A percentile compares a stretch with the other conserved stretches of the same genome.
These are phyloP conservation scores for Volucella inanis DNA, from an alignment of 2,888 invertebrate genomes.

Conservation along the genomic window DNA sequence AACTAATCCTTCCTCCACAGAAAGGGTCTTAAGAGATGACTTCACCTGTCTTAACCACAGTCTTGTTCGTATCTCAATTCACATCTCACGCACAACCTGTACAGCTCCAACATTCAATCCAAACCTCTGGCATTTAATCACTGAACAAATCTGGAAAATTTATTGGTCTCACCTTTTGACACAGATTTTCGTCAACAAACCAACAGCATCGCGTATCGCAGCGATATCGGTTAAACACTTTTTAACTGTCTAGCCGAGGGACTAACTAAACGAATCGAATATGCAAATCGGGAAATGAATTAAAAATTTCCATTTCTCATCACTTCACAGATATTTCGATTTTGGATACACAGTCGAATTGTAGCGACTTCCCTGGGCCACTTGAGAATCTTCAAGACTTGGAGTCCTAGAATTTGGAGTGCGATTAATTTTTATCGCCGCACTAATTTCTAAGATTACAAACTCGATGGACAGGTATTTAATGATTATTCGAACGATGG, in stretches of 20 bases:
- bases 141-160: slow-evolving; percentile 58
- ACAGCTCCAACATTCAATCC: not conserved
- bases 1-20: slow-evolving; percentile 24
- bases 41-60: not conserved
- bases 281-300: slow-evolving; percentile 63
- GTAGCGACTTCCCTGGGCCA: too few relatives aligned
- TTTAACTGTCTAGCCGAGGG: slow-evolving; percentile 13
- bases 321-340: not conserved
- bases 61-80: slow-evolving; percentile 3
- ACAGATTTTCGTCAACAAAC: slow-evolving; percentile 49
- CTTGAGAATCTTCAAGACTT: too few relatives aligned
- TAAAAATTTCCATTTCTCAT: slow-evolving; percentile 46
- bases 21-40: too few relatives aligned
- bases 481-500: not conserved
- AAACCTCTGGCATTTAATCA: slow-evolving; percentile 45
- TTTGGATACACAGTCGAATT: not conserved
- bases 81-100: slow-evolving; percentile 19
- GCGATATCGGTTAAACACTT: slow-evolving; percentile 12
- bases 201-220: not conserved
- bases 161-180: slow-evolving; percentile 70
- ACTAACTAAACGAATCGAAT: slow-evolving; percentile 60
- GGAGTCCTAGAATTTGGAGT: slow-evolving; percentile 32
- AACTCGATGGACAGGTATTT: slow-evolving; percentile 53
- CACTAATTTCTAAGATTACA: slow-evolving; percentile 70
- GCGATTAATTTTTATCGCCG: slow-evolving; percentile 66